phyloP scores from a whole-genome alignment of 2,113 vertebrate genomes.

The Larimichthys polyactis region DNA sequence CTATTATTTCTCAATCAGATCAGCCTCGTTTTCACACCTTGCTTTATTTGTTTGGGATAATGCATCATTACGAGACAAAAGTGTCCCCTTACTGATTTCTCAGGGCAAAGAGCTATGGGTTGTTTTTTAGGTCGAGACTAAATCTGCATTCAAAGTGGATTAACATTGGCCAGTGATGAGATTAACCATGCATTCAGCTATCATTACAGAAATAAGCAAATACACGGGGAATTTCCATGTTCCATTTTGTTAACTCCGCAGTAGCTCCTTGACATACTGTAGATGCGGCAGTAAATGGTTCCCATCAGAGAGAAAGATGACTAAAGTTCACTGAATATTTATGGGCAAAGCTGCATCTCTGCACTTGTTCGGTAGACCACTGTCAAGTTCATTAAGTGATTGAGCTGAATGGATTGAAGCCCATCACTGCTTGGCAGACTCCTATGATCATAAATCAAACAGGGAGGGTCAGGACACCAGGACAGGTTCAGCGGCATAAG shows the following conservation, averaged over 20 bases:
- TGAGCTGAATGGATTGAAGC: conserved; percentile 72
- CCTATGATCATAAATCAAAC: conserved; percentile 66
- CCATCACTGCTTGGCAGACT: conserved; percentile 55
- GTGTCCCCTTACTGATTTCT: conserved; percentile 63
- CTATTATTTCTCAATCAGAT: conserved; percentile 82
- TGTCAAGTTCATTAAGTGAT: conserved; percentile 85
- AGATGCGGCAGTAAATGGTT: conserved; percentile 24
- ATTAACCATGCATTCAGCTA: conserved; percentile 44
- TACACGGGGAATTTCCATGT: background rate
- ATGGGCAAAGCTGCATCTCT: conserved; percentile 25
- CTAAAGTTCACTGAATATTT: conserved; percentile 30
- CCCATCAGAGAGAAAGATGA: conserved; percentile 33
- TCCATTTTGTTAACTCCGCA: conserved; percentile 26
- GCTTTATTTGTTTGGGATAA: conserved; percentile 78
- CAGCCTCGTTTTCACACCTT: conserved; percentile 85
- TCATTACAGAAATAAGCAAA: conserved; percentile 22
- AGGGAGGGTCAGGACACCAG: conserved; percentile 65
- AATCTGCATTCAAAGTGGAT: conserved; percentile 55
- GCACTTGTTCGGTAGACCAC: conserved; percentile 38
- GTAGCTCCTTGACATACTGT: conserved; percentile 3
- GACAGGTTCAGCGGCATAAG: conserved; percentile 58
- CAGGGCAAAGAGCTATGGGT: conserved; percentile 58
- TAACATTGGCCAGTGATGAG: conserved; percentile 38
- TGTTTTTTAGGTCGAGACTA: conserved; percentile 45
- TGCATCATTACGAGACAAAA: conserved; percentile 74